Evolutionary conservation across 2,797 vertebrate species (phyloP), one percentile per base, ranked within the genome.

Genomic region (Cyclura pinguis): DNA sequence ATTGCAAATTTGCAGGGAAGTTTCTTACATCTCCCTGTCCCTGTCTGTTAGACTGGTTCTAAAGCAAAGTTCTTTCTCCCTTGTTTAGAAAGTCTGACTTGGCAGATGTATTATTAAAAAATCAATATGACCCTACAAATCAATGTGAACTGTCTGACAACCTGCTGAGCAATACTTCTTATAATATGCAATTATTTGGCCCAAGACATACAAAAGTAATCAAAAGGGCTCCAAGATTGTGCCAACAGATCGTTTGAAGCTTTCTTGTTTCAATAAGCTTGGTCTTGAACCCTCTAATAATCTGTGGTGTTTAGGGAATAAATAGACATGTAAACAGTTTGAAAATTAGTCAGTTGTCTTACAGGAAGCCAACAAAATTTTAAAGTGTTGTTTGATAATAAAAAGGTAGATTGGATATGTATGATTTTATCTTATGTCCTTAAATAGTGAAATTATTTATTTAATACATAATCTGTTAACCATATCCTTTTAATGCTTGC

Each of bases 281-380:
- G 80, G 50, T 85, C 27, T 73, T 32, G 88, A 57, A 72, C 81
- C 91, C 74, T 27, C 29, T 22, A 1, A 85, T 82, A 86, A n/a
- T 91, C 91, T 92, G n/a, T 93, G 80, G 18, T 87, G 78, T 7
- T 8, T 92, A 83, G 84, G 59, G 88, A 92, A 77, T 57, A 32
- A 42, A 74, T 91, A 73, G 16, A 9, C 47, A 35, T 84, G 77
- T 73, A 90, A 90, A 20, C 38, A 73, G 78, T 32, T 86, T 90
- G 76, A 90, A 87, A 87, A 47, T 90, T 88, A 93, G 86, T 12
- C 57, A 18, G 73, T 91, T 93, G 8, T 72, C 9, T 90, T 88
- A 13, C 5, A 73, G 64, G 14, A 78, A 64, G 16, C 72, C 74
- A 86, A 92, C 57, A 87, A 92, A 24, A 91, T 27, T 90, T 82